Percentiles rank a stretch among this genome's conserved stretches.
These are phyloP conservation scores for Encarsia formosa DNA, from an alignment of 2,888 invertebrate genomes.

Conservation along the genomic window DNA sequence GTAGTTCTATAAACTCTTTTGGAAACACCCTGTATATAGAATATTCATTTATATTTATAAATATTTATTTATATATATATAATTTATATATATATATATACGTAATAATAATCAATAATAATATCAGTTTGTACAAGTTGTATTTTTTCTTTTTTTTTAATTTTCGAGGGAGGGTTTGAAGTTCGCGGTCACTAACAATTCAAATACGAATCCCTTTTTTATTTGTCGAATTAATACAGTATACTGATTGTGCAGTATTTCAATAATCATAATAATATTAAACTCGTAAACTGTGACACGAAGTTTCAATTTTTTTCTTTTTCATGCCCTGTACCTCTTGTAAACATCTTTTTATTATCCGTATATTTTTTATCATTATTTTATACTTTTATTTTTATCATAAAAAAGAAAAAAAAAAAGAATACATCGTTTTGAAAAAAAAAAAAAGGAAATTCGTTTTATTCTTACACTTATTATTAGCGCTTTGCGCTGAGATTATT, in stretches of 20 bases:
- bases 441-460: slow-evolving; percentile 14
- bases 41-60: slow-evolving; percentile 8
- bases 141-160: slow-evolving; percentile 27
- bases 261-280: too few relatives aligned
- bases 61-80: slow-evolving; percentile 30
- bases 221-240: too few relatives aligned
- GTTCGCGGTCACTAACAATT: too few relatives aligned
- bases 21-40: slow-evolving; percentile 47
- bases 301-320: slow-evolving; percentile 32
- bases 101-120: slow-evolving; percentile 49
- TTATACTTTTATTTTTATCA: slow-evolving; percentile 6
- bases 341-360: slow-evolving; percentile 22
- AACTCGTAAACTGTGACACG: too few relatives aligned
- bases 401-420: slow-evolving; percentile 5
- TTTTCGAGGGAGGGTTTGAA: neutral
- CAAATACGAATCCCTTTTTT: too few relatives aligned
- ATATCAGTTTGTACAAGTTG: slow-evolving; percentile 50
- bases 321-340: slow-evolving; percentile 29
- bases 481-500: slow-evolving; percentile 2
- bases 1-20: slow-evolving; percentile 44
- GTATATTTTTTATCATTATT: slow-evolving; percentile 11
- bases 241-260: too few relatives aligned
- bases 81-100: slow-evolving; percentile 29
- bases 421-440: too few relatives aligned
- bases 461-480: neutral